Conservation (phyloP, 2,888 invertebrate species). For the Pantelozetes paolii region DNA sequence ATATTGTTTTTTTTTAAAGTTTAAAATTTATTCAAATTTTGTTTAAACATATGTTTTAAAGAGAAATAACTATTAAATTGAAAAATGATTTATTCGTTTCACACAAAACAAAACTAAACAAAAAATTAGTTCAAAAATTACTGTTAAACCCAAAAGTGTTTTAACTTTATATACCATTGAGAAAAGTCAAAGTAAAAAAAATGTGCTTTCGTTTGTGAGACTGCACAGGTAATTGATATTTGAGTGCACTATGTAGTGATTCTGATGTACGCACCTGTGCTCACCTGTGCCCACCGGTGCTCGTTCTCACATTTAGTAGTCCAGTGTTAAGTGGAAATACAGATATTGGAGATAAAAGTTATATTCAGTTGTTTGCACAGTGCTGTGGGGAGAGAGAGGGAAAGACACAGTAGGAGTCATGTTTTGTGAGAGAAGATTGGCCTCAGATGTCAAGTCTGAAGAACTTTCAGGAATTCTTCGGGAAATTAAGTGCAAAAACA, state of each 20-base stretch:
- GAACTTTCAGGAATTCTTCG: neutral
- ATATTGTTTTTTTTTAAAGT: too few species aligned
- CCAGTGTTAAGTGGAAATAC: neutral
- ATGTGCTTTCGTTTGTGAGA: neutral
- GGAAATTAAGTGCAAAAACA: neutral
- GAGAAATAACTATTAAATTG: too few species aligned
- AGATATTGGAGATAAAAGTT: constrained; percentile 12
- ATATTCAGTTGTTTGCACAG: constrained; percentile 3
- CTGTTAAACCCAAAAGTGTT: neutral
- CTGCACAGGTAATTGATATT: constrained; percentile 23
- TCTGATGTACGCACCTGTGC: constrained; percentile 1
- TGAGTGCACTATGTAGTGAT: constrained; percentile 1
- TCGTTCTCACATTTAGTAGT: neutral
- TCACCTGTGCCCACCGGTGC: neutral
- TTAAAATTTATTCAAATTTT: too few species aligned
- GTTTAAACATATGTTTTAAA: too few species aligned
- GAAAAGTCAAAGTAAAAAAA: neutral
- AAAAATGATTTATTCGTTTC: neutral
- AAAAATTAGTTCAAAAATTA: neutral
- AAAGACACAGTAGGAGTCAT: neutral
- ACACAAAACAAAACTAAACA: neutral
- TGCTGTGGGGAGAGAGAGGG: constrained; percentile 13
- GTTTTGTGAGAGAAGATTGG: neutral
- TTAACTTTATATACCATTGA: neutral
- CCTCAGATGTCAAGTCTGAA: constrained; percentile 1